phyloP scores from a whole-genome alignment of 2,113 vertebrate genomes.

The Corvus cornix region DNA sequence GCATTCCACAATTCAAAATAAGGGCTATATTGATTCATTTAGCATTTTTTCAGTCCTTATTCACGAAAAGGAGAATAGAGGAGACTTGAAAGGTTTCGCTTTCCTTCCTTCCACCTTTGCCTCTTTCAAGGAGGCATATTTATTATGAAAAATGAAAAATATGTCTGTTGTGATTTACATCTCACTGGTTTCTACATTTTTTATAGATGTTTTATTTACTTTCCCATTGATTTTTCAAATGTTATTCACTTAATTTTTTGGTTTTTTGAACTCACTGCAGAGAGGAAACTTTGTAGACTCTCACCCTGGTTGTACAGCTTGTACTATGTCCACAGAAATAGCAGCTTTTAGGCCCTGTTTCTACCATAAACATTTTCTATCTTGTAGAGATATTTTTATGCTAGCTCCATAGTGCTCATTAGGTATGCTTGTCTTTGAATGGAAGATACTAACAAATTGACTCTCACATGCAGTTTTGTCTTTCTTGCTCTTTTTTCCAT shows the following conservation, averaged over 20 bases:
- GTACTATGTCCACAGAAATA: neutral
- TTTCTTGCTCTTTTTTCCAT: neutral
- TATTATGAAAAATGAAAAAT: neutral
- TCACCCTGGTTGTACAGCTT: neutral
- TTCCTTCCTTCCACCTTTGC: rapidly evolving
- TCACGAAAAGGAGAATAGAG: neutral
- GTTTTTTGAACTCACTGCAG: neutral
- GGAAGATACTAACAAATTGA: neutral
- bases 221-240: neutral
- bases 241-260: neutral
- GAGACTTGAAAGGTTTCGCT: neutral
- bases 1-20: neutral
- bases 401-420: neutral
- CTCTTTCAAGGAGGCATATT: neutral
- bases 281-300: neutral
- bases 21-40: neutral
- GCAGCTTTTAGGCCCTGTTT: neutral
- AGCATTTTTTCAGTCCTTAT: neutral
- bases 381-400: neutral
- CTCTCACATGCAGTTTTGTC: neutral
- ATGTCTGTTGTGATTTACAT: neutral
- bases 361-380: neutral
- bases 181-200: neutral
- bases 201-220: neutral
- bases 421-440: neutral